Base-by-base conservation (phyloP, 2,797 vertebrate genomes). In the Lateolabrax maculatus region DNA sequence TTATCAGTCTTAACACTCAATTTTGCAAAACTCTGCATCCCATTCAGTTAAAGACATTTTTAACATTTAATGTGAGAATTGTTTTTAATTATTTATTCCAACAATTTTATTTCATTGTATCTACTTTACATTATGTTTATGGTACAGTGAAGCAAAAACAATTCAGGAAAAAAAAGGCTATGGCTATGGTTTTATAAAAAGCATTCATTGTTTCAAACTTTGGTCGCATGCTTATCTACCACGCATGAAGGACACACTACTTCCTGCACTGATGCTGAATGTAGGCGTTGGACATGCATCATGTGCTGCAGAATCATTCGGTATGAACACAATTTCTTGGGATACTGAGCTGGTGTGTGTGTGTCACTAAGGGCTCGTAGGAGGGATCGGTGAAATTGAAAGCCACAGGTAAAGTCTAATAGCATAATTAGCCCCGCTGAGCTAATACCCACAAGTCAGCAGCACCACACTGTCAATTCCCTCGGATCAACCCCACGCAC, bases 391-490 rank as follows among this genome's bases (percentile, higher is more conserved):
- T 51, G 21, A 79, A 83, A 80, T 37, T 57, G 67, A 49, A 81
- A 67, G 71, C 86, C 77, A 81, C 69, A 72, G 82, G 76, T 75
- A 44, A 55, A 69, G 56, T 78, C 43, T 88, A 74, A 87, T 79
- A 51, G 79, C 21, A 4, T 87, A 89, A 89, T 91, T 90, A 90
- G 67, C 74, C 81, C 83, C 41, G 49, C 79, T 87, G 86, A 87
- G 77, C 52, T 80, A 90, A 88, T 85, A 63, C 58, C 82, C 75
- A 87, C 68, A 66, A 82, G 82, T 79, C 86, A 87, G 80, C 43
- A 37, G 78, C 65, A 63, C 23, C 78, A 75, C 71, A 68, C 83
- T 79, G 78, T 88, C 75, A 85, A 65, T 83, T 83, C 73, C 80
- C 77, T 65, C 29, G 21, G 66, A 81, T 83, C 63, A 80, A 68